Evolutionary conservation across 2,797 vertebrate species (phyloP).

Genomic region (Microctenopoma lineatum): DNA sequence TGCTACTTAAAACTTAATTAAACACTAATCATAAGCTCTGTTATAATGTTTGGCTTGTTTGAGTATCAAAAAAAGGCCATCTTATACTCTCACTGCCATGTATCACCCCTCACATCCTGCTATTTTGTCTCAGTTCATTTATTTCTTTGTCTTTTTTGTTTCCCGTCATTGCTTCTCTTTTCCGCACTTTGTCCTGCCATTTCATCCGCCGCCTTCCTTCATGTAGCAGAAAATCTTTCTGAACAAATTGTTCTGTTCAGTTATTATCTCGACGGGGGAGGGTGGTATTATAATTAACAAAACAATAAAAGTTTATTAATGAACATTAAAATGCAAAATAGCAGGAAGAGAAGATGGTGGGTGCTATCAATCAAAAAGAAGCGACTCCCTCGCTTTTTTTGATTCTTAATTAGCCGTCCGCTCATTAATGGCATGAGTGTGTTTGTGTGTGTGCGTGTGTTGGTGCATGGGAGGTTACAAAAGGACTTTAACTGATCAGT

Average conservation of each 20-base stretch:
- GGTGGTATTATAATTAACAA: slow-evolving; percentile 95
- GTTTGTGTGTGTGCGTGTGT: slow-evolving; percentile 69
- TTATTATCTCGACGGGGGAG: slow-evolving; percentile 89
- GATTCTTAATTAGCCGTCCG: slow-evolving; percentile 97
- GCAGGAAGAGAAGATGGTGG: slow-evolving; percentile 85
- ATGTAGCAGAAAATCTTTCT: slow-evolving; percentile 76
- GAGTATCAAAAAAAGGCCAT: slow-evolving; percentile 10
- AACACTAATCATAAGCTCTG: slow-evolving; percentile 17
- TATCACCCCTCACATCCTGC: slow-evolving; percentile 13
- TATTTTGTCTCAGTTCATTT: slow-evolving; percentile 30
- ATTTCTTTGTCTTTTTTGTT: slow-evolving; percentile 34
- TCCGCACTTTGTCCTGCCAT: slow-evolving; percentile 36
- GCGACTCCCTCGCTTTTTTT: slow-evolving; percentile 91
- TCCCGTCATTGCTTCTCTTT: slow-evolving; percentile 13
- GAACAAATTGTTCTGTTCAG: slow-evolving; percentile 76
- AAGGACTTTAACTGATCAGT: slow-evolving; percentile 95
- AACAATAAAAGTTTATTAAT: slow-evolving; percentile 99
- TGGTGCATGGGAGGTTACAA: slow-evolving; percentile 87
- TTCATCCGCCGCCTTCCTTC: slow-evolving; percentile 57
- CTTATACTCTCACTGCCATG: slow-evolving; percentile 16
- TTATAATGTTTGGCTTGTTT: slow-evolving; percentile 41
- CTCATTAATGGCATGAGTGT: slow-evolving; percentile 95
- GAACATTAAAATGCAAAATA: slow-evolving; percentile 99
- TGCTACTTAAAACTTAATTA: slow-evolving; percentile 41
- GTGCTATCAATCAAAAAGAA: slow-evolving; percentile 92